Base-by-base conservation (phyloP, 2,888 invertebrate species). In the Watsonalla binaria region DNA sequence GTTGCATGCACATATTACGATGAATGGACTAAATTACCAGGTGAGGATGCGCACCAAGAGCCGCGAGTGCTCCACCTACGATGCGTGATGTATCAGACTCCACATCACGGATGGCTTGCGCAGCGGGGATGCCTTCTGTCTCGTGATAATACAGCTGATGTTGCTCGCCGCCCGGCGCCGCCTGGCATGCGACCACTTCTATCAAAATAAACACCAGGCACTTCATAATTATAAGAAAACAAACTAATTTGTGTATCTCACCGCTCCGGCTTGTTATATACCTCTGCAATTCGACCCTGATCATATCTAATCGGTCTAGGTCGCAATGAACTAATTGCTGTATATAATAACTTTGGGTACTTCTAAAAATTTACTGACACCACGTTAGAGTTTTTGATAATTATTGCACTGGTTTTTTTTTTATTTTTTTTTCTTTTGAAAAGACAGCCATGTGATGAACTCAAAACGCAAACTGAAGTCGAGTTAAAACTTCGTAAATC, bases 111-210 rank as follows among this genome's bases (percentile, higher is more conserved):
- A 75, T 70, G 8, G 5, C 5, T 7, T 52, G 54, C 1, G 72
- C 74, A 15, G 59, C 56, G 2, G 63, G 62, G 54, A 75, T 70
- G 52, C 76, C 76, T 37, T 65, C 56, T 5, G 48, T 51, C 46
- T 66, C 65, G 53, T 76, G 75, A 63, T 76, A 76, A 54, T 58
- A 47, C 15, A 56, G 39, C 6, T 35, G 51, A 35, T 70, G 61
- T 0, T 59, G 62, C 52, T 57, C 63, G 11, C 56, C 63, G 24
- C 51, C 51, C 7, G 51, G 46, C 46, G 6, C 46, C 53, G 45
- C 53, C 52, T 42, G 60, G 35, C 58, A 54, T 34, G 52, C 54
- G 47, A 59, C 50, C 15, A 56, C 48, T 14, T 51, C 52, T 24
- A 34, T 50, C 54, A 53, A 45, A 34, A 35, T 14, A 6, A 13